Base-by-base conservation (phyloP, 1,140 invertebrate genomes). In the Tetramorium alpestre region DNA sequence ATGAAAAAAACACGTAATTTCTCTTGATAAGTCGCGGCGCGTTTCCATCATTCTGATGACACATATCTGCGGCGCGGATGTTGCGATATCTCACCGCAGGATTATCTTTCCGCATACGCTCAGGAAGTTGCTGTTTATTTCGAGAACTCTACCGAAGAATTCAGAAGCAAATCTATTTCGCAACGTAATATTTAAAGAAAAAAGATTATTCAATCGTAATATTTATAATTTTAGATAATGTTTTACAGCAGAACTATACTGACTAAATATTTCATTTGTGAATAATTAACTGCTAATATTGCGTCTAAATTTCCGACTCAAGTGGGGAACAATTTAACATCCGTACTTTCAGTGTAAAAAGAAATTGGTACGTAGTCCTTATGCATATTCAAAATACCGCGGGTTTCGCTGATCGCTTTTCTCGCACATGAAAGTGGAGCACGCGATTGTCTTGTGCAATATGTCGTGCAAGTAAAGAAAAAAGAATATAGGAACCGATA, bases 11-110 rank as follows among this genome's bases (percentile, higher is more conserved):
- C 76, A 7, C 25, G 18, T 33, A 4, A 18, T 13, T 62, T 78
- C 60, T 64, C 41, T 49, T 41, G 56, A 47, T 44, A 64, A 64
- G 8, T 33, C 38, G 6, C 10, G 22, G 51, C 49, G 4, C 5
- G 33, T 73, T 54, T 82, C 78, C 78, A 67, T 82, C 78, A 73
- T 41, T 54, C n/a, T 18, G 33, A 2, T 72, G 69, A 84, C 38
- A 41, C 38, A 56, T 70, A 81, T 76, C 81, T 77, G 22, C 22
- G 11, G n/a, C 41, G 56, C 81, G 81, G 70, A 85, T 62, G 56
- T 77, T 62, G 13, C n/a, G 44, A 60, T 85, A 85, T 85, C 81
- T 70, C 65, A 16, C 69, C 70, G 70, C 72, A 85, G 28, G 56
- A 85, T 76, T 76, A 85, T 75, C 70, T 41, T 47, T 38, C 7